Base-by-base conservation (phyloP, 2,797 vertebrate genomes). In the Cyclopterus lumpus region DNA sequence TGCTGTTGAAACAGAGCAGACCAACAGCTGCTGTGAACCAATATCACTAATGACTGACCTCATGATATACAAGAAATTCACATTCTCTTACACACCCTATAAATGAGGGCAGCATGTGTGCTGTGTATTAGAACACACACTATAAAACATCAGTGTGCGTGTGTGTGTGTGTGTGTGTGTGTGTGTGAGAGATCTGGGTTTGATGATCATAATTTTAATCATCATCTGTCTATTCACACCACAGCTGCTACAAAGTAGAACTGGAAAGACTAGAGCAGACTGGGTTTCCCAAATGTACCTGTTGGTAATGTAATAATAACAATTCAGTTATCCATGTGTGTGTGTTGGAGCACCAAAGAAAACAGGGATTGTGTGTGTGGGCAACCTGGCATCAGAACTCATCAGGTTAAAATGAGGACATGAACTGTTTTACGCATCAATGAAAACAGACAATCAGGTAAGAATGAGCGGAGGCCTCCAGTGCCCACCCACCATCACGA, bases 41-140 rank as follows among this genome's bases (percentile, higher is more conserved):
- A 93, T 93, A 93, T 91, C 87, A 81, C 87, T 91, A 92, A 93
- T 92, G 91, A 92, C 88, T 85, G 85, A 86, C 85, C 86, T 67
- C 67, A 36, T 64, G 73, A 77, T 61, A 73, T 22, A 70, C 76
- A 75, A 64, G 51, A 75, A 46, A 67, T 11, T 71, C 85, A 86
- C 82, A 64, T 72, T 44, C 55, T 22, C 42, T 58, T 32, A 82
- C 71, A 71, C 75, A 80, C 76, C 44, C 64, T 8, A 77, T 42
- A 60, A 61, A 66, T 74, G 67, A 67, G 75, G 76, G 51, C 32
- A 71, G 60, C 67, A 63, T 79, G 44, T 69, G 79, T 71, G 79
- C 77, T 44, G 60, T 44, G 60, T 63, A 66, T 82, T 55, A 76
- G 64, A 20, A 46, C 6, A 46, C 18, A 18, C 44, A 46, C 44